Conservation (phyloP, 92 coral and sea anemone genomes). For the Heliopora coerulea region DNA sequence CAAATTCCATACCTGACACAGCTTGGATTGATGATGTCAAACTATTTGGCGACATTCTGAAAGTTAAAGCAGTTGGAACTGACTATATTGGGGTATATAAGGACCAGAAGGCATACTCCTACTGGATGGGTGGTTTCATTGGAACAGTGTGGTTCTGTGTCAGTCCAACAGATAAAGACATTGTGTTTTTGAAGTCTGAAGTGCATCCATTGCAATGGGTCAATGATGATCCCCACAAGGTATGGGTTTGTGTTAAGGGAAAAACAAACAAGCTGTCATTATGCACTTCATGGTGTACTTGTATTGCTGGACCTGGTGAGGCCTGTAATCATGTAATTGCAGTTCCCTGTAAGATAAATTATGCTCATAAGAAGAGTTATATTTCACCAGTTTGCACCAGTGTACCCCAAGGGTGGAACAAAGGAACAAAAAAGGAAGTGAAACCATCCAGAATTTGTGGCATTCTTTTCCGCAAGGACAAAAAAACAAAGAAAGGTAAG, state of each 20-base stretch:
- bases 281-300: conserved; percentile 33
- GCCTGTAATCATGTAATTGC: conserved; percentile 25
- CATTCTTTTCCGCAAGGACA: neutral
- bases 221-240: no score
- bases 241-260: no score
- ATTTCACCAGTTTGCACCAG: conserved; percentile 23
- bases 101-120: no score
- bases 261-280: no score
- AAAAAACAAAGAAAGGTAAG: conserved; percentile 4
- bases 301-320: conserved; percentile 6
- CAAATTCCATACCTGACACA: conserved; percentile 31
- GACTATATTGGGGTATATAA: conserved; percentile 47
- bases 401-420: conserved; percentile 23
- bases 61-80: conserved; percentile 41
- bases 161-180: no score
- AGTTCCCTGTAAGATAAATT: conserved; percentile 6
- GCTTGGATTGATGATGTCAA: conserved; percentile 40
- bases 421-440: conserved; percentile 16
- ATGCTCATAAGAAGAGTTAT: conserved; percentile 9
- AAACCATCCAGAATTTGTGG: neutral
- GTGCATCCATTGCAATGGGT: no score
- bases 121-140: neutral
- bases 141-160: neutral
- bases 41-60: conserved; percentile 29
- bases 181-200: no score